These are phyloP conservation scores for Pantherophis alleghaniensis DNA, from an alignment of 2,797 vertebrate genomes.

Conservation along the genomic window DNA sequence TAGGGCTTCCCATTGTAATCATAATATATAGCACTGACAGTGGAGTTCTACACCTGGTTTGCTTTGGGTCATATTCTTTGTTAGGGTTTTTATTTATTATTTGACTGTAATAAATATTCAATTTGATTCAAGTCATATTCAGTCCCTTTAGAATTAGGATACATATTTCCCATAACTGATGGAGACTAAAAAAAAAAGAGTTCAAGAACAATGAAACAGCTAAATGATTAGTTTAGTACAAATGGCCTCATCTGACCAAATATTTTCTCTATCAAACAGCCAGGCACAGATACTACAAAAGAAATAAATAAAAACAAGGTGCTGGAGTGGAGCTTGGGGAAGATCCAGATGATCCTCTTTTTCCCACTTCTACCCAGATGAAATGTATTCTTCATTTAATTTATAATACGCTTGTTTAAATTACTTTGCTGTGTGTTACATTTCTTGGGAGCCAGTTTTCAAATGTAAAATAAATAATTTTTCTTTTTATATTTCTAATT, in stretches of 20 bases:
- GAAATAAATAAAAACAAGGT: background rate
- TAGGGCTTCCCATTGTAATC: background rate
- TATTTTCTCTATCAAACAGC: background rate
- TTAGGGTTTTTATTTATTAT: background rate
- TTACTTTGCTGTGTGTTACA: conserved; percentile 36
- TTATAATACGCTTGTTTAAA: conserved; percentile 21
- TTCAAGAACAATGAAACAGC: conserved; percentile 1
- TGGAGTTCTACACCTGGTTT: background rate
- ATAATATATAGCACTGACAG: background rate
- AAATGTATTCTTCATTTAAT: background rate
- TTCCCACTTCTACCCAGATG: background rate
- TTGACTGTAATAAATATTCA: background rate
- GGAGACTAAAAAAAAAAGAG: conserved; percentile 30
- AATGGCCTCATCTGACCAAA: conserved; percentile 3
- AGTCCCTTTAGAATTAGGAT: conserved; percentile 31
- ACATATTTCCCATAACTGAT: conserved; percentile 42
- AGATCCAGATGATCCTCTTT: background rate
- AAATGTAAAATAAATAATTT: conserved; percentile 56
- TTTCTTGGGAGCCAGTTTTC: conserved; percentile 52
- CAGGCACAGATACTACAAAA: background rate
- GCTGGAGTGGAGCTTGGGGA: background rate
- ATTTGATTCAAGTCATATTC: background rate
- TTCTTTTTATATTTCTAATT: conserved; percentile 42
- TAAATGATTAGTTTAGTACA: background rate
- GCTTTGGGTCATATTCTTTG: background rate